Evolutionary conservation across 1,140 invertebrate species (phyloP).

Genomic region (Micrasema longulum): DNA sequence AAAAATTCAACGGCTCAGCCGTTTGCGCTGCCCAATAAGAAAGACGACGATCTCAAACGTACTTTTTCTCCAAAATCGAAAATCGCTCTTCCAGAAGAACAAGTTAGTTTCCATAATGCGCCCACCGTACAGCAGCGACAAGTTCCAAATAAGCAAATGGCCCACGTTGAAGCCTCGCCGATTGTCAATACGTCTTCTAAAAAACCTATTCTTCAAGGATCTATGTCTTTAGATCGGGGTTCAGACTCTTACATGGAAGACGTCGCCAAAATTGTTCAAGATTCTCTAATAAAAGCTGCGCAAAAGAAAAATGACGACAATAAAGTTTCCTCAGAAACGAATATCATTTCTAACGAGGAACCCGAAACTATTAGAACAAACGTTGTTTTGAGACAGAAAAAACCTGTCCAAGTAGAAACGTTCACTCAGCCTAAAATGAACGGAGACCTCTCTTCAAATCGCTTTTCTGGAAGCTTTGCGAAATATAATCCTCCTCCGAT

Average conservation of each 20-base stretch:
- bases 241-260: slow-evolving; percentile 29
- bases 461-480: slow-evolving; percentile 6
- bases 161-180: slow-evolving; percentile 58
- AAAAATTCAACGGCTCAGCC: slow-evolving; percentile 63
- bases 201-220: slow-evolving; percentile 34
- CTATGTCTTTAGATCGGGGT: slow-evolving; percentile 38
- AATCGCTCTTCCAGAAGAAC: slow-evolving; percentile 25
- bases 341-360: slow-evolving; percentile 38
- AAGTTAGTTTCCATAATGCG: slow-evolving; percentile 59
- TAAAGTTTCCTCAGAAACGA: slow-evolving; percentile 20
- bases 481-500: slow-evolving; percentile 6
- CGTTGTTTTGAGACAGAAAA: slow-evolving; percentile 33
- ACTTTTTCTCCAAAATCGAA: background rate
- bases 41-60: slow-evolving; percentile 16
- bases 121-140: slow-evolving; percentile 57
- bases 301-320: slow-evolving; percentile 41
- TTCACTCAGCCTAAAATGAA: slow-evolving; percentile 8
- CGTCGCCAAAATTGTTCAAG: slow-evolving; percentile 47
- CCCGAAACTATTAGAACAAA: slow-evolving; percentile 30
- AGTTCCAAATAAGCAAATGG: slow-evolving; percentile 57
- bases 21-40: slow-evolving; percentile 54
- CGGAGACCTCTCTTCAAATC: slow-evolving; percentile 29
- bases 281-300: slow-evolving; percentile 43
- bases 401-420: slow-evolving; percentile 33
- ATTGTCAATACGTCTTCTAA: slow-evolving; percentile 54